Conservation (phyloP, 2,888 invertebrate species). For the Pristionchus fissidentatus region DNA sequence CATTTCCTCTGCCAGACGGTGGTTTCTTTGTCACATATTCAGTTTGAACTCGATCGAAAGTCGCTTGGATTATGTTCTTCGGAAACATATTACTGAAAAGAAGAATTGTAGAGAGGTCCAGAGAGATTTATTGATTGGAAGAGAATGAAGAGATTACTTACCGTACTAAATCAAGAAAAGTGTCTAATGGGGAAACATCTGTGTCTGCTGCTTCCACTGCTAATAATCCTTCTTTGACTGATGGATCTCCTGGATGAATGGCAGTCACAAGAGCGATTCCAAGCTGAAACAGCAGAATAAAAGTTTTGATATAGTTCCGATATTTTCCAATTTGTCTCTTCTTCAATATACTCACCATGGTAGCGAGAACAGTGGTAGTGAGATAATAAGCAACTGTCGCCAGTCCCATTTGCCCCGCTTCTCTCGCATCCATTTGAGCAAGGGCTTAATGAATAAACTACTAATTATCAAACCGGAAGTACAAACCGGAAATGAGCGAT, state of each 20-base stretch:
- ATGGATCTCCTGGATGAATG: conserved; percentile 82
- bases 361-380: conserved; percentile 81
- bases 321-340: not conserved
- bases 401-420: conserved; percentile 79
- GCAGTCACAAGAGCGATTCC: conserved; percentile 82
- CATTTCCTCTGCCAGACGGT: not conserved
- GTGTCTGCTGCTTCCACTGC: conserved; percentile 62
- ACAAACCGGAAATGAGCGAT: conserved; percentile 84
- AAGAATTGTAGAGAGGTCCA: not conserved
- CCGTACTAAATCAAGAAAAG: conserved; percentile 90
- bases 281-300: conserved; percentile 60
- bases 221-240: conserved; percentile 70
- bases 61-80: conserved; percentile 91
- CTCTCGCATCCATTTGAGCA: conserved; percentile 74
- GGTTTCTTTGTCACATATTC: conserved; percentile 62
- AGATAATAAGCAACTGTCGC: conserved; percentile 82
- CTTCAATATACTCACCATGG: conserved; percentile 77
- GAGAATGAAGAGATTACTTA: too few species aligned
- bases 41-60: conserved; percentile 75
- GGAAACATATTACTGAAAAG: conserved; percentile 88
- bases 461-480: not conserved
- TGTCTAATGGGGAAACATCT: conserved; percentile 81
- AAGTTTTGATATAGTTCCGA: not conserved
- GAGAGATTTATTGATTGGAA: not conserved
- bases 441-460: conserved; percentile 61